Base-by-base conservation (phyloP, 2,888 invertebrate species). In the Drosophila nigricruria region DNA sequence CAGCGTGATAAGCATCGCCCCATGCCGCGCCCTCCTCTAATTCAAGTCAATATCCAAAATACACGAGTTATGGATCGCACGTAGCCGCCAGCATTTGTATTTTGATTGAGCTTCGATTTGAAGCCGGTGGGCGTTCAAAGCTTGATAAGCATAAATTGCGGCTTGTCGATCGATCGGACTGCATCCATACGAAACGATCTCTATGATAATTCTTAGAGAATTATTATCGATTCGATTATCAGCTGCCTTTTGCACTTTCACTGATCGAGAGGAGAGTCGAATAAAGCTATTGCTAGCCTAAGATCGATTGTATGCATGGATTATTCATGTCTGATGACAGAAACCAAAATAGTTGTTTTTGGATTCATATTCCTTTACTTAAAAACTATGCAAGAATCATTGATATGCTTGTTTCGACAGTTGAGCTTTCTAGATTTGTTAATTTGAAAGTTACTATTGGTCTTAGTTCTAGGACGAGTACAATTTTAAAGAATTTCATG, bases 81-180 rank as follows among this genome's bases (percentile, higher is more conserved):
- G 69, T 77, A 73, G 69, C 45, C 57, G 54, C 71, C 77, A 64
- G 72, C 77, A 72, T 76, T 76, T 58, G 53, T 60, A 66, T 66
- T 73, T 56, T 34, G 45, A 52, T n/a, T 58, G 43, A 74, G 10
- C 23, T 43, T 20, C 8, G 45, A 23, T 67, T 49, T 36, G 18
- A n/a, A 18, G 25, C 18, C 18, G 45, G 87, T 88, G 83, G 87
- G 83, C 86, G 88, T 74, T 68, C 43, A 27, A 25, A 36, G 16
- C n/a, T 65, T 63, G 79, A 81, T 88, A 81, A 73, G 79, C 82
- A 88, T 85, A 85, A 88, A 79, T 85, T 70, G 74, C 64, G 3
- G 70, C 69, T 82, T 85, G 85, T 85, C 88, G 84, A 88, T 82
- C 86, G 87, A 70, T 79, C 68, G 20, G 18, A 38, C 42, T 49